Base-by-base conservation (phyloP, 2,888 invertebrate species). In the Mallateleia sp. region DNA sequence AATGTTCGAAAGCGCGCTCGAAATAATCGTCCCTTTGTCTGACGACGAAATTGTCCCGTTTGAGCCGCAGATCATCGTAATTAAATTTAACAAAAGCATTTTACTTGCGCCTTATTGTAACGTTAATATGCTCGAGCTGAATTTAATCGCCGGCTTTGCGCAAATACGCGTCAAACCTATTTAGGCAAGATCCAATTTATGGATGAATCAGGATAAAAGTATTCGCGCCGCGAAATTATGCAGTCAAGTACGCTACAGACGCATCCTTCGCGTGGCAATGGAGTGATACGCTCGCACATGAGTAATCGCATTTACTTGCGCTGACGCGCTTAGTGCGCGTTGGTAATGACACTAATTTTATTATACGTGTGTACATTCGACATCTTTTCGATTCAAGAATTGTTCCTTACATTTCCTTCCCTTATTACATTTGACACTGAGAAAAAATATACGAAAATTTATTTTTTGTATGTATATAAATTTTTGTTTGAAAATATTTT, bases 281-380 rank as follows among this genome's bases (percentile, higher is more conserved):
- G 52, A 60, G 64, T 34, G 62, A 69, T 52, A 52, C 45, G 71
- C 66, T 72, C 38, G 42, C 52, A 42, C 50, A 71, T 22, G 62
- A 64, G 71, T 84, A 84, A 84, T 84, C 58, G 60, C 56, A 32
- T 84, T 84, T 79, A 24, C 22, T 67, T 67, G 66, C 50, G 72
- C 32, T 47, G 34, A 67, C 66, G 66, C 74, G 52, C 58, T 45
- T 32, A 24, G n/a, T 24, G 77, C 78, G 72, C 47, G 52, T 52
- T 67, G 66, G 79, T 84, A 84, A 82, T 75, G 45, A 77, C 64
- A 24, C 9, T 80, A 62, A 80, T 60, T 15, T 66, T 66, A 42
- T 72, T 80, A 62, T 80, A 25, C 54, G 3, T 18, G 47, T 54
- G 9, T 34, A 45, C 42, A 28, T 56, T 60, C 42, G 67, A 60